Conservation (phyloP, 2,113 vertebrate species). For the Rattus rattus region DNA sequence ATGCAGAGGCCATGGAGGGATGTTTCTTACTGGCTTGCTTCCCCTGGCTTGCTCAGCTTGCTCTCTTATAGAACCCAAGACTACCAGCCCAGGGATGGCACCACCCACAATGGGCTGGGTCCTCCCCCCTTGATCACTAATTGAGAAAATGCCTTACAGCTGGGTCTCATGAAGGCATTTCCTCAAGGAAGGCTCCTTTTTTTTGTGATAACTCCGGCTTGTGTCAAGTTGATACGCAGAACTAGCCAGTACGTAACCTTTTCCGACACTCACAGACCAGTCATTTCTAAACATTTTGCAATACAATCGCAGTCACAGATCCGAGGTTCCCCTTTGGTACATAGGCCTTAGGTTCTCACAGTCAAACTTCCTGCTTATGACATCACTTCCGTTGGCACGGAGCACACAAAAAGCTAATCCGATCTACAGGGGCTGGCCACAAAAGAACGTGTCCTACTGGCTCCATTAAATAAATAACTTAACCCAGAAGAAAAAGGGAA, state of each 20-base stretch:
- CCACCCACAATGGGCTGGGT: too few species aligned
- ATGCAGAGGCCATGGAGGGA: too few species aligned
- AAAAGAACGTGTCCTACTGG: neutral
- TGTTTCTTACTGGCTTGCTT: too few species aligned
- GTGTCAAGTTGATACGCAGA: too few species aligned
- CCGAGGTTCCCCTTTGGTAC: neutral
- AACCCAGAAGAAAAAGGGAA: neutral
- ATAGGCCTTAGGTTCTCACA: neutral
- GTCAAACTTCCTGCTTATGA: neutral
- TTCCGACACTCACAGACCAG: neutral
- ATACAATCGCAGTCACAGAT: neutral
- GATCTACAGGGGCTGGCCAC: neutral
- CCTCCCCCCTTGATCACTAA: too few species aligned
- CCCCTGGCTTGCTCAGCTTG: too few species aligned
- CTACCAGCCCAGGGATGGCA: too few species aligned
- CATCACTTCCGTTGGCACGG: accelerated
- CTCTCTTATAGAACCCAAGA: too few species aligned
- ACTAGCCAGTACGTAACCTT: neutral
- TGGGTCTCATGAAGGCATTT: too few species aligned
- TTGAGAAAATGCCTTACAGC: too few species aligned
- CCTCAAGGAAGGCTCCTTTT: too few species aligned
- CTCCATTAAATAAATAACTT: neutral
- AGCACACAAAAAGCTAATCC: neutral
- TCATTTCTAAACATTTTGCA: neutral
- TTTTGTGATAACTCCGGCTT: too few species aligned